phyloP scores from a whole-genome alignment of 2,888 invertebrate species.

The Caenorhabditis panamensis region DNA sequence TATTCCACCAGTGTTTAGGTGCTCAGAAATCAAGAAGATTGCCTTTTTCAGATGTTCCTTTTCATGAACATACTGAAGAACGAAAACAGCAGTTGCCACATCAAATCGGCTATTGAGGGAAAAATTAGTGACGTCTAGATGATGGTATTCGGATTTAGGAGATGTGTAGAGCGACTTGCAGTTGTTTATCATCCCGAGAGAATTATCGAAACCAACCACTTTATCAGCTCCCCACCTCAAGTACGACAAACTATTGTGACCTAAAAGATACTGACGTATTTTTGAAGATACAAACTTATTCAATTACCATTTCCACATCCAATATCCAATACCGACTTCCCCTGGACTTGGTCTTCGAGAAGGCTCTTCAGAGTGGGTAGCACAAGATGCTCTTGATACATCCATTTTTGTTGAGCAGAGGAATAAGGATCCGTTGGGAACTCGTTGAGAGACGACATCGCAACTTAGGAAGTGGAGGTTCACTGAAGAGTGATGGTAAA shows the following conservation, averaged over 20 bases:
- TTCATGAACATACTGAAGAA: conserved; percentile 54
- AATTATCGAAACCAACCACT: conserved; percentile 53
- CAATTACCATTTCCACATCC: conserved; percentile 57
- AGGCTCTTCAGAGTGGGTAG: conserved; percentile 37
- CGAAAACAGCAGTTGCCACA: conserved; percentile 54
- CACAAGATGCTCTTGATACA: conserved; percentile 48
- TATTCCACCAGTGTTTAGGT: conserved; percentile 23
- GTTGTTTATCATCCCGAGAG: conserved; percentile 46
- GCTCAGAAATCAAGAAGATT: conserved; percentile 25
- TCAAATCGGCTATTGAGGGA: conserved; percentile 27
- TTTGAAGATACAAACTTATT: not conserved
- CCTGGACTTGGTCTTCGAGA: conserved; percentile 5
- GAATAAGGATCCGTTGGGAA: conserved; percentile 53
- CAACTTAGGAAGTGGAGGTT: too few species aligned
- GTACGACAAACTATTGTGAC: conserved; percentile 34
- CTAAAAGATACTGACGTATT: conserved; percentile 30
- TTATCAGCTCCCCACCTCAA: conserved; percentile 39
- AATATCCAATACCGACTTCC: conserved; percentile 45
- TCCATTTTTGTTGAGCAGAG: conserved; percentile 58
- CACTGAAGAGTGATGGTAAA: not conserved
- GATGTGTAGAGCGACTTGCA: conserved; percentile 14
- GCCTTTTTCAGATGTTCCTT: conserved; percentile 37
- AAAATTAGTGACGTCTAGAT: conserved; percentile 40
- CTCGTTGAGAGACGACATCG: conserved; percentile 24
- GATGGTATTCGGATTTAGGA: conserved; percentile 18